Evolutionary conservation across 1,140 invertebrate genomes (phyloP).

Genomic region (Neuroterus valhalla): DNA sequence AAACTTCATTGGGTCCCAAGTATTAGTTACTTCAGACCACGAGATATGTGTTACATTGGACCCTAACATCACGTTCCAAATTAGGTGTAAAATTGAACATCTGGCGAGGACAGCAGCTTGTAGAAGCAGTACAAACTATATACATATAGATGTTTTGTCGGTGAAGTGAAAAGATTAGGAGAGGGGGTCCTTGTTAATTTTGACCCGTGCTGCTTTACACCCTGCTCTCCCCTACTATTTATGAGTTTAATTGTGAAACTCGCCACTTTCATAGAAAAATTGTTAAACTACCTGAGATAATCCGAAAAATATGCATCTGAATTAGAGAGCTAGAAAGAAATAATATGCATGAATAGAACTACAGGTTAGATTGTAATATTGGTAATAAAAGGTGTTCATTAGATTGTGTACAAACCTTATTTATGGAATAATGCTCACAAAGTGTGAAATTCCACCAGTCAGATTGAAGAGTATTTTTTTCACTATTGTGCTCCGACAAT

Average conservation of each 20-base stretch:
- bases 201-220: no score
- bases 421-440: slow-evolving; percentile 45
- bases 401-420: slow-evolving; percentile 40
- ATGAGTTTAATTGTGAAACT: not conserved
- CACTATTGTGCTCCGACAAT: not conserved
- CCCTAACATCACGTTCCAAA: no score
- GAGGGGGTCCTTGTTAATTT: no score
- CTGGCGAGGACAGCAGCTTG: no score
- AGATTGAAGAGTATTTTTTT: not conserved
- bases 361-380: slow-evolving; percentile 54
- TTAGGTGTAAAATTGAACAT: no score
- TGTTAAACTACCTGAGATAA: not conserved
- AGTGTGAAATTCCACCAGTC: not conserved
- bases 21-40: no score
- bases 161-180: no score
- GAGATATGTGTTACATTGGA: no score
- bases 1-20: no score
- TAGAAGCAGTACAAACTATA: no score
- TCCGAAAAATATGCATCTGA: not conserved
- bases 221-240: no score
- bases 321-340: not conserved
- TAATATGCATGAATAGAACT: slow-evolving; percentile 43
- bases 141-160: no score
- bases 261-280: not conserved
- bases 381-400: slow-evolving; percentile 55